These are phyloP conservation scores for Botia kubotai DNA, from an alignment of 2,797 vertebrate species.

Conservation along the genomic window DNA sequence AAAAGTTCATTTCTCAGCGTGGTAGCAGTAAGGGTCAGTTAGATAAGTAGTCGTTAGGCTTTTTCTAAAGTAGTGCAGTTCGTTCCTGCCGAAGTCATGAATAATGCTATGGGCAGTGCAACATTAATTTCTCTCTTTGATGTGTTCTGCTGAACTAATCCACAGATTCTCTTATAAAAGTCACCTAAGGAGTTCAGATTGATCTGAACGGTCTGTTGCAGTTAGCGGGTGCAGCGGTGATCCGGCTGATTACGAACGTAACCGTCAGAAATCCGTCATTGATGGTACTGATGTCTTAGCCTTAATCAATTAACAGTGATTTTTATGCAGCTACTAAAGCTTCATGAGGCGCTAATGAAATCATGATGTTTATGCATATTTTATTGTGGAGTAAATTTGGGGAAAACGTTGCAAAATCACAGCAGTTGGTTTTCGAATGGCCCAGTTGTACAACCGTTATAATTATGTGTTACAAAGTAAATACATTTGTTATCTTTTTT, in stretches of 20 bases:
- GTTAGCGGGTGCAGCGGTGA: background rate
- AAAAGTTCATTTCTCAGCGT: background rate
- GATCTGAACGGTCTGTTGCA: background rate
- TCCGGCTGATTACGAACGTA: background rate
- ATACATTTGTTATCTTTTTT: background rate
- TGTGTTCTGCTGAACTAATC: constrained; percentile 4
- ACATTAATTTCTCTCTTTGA: constrained; percentile 15
- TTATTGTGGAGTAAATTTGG: background rate
- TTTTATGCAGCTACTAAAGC: background rate
- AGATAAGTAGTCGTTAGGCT: constrained; percentile 3
- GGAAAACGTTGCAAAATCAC: background rate
- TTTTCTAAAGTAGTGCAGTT: background rate
- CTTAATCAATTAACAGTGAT: background rate
- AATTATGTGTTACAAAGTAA: background rate
- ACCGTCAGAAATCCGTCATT: background rate
- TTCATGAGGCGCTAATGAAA: background rate
- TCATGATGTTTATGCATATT: background rate
- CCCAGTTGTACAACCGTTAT: background rate
- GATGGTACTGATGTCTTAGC: background rate
- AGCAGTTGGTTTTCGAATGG: background rate
- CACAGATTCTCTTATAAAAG: constrained; percentile 5
- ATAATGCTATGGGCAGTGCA: background rate
- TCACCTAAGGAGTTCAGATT: background rate
- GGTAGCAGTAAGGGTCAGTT: background rate
- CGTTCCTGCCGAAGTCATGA: constrained; percentile 6